These are phyloP conservation scores for Malacoctenus gilli DNA, from an alignment of 2,797 vertebrate genomes.

Conservation along the genomic window DNA sequence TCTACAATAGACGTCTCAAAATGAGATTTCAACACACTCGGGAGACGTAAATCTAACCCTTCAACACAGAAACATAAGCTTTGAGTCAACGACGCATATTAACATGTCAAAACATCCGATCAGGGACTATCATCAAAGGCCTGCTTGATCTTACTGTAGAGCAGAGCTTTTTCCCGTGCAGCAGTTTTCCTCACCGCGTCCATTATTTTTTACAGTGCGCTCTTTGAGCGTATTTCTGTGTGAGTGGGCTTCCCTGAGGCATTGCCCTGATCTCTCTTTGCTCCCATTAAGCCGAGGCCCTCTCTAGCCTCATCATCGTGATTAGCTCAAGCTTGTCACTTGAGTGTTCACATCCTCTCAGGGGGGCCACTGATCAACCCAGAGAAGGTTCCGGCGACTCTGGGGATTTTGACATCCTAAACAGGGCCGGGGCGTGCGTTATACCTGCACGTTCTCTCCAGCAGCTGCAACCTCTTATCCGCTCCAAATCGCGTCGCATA, in stretches of 20 bases:
- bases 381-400: slow-evolving; percentile 36
- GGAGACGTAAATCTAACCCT: no score
- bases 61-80: no score
- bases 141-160: no score
- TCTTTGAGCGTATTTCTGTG: slow-evolving; percentile 28
- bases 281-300: slow-evolving; percentile 52
- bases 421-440: slow-evolving; percentile 21
- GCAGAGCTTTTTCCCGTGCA: not conserved
- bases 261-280: slow-evolving; percentile 47
- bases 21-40: no score
- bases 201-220: slow-evolving; percentile 9
- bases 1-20: no score
- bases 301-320: slow-evolving; percentile 57
- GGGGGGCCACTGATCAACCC: slow-evolving; percentile 42
- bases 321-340: slow-evolving; percentile 68
- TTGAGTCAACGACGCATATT: no score
- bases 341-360: slow-evolving; percentile 48
- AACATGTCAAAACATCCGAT: no score
- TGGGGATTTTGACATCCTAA: slow-evolving; percentile 37
- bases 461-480: slow-evolving; percentile 31
- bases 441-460: slow-evolving; percentile 25
- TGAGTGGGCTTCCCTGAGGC: slow-evolving; percentile 36
- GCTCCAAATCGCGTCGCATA: slow-evolving; percentile 9
- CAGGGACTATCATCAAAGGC: slow-evolving; percentile 16
- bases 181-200: slow-evolving; percentile 4